Evolutionary conservation across 2,888 invertebrate genomes (phyloP), one percentile per base, ranked within the genome.

Genomic region (Eilema depressum): DNA sequence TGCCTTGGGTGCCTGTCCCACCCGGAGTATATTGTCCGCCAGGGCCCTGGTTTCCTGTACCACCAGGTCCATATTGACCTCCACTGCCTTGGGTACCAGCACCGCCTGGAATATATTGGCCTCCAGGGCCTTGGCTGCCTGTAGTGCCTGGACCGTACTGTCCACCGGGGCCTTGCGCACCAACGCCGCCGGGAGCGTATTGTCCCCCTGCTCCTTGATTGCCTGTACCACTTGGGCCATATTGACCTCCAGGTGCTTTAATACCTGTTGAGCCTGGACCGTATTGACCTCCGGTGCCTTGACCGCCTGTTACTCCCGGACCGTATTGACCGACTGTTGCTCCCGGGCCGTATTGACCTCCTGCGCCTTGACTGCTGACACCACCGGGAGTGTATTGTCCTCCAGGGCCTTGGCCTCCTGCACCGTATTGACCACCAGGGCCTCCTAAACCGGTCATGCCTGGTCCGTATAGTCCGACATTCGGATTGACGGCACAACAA

Each of bases 401-500:
- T 20, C 53, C 62, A 12, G 63, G 12, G 5, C 59, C 59, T 20
- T 33, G 69, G 11, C 70, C 71, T 7, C 66, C 20, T 26, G 60
- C 41, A 60, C 25, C 41, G 7, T 41, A 66, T 26, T 60, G 37
- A 10, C 63, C 68, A 11, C 62, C 53, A 20, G 63, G 37, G 10
- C 57, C 57, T 25, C 20, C 28, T 62, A 7, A 17, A 10, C 66
- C 66, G 10, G 61, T 11, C 2, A 17, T 12, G 25, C 28, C 23
- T 62, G 53, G 30, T 30, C 26, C 37, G 17, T 25, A 28, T 57
- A n/a, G 41, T n/a, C 63, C 80, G 60, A 80, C 83, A 64, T 81
- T 83, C 11, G 87, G 84, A 33, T 84, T 83, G 7, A 83, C 81
- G 53, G 86, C 83, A 76, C 89, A 89, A 68, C 89, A 89, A 71